Conservation (phyloP, 2,888 invertebrate species). For the Cyaniris semiargus region DNA sequence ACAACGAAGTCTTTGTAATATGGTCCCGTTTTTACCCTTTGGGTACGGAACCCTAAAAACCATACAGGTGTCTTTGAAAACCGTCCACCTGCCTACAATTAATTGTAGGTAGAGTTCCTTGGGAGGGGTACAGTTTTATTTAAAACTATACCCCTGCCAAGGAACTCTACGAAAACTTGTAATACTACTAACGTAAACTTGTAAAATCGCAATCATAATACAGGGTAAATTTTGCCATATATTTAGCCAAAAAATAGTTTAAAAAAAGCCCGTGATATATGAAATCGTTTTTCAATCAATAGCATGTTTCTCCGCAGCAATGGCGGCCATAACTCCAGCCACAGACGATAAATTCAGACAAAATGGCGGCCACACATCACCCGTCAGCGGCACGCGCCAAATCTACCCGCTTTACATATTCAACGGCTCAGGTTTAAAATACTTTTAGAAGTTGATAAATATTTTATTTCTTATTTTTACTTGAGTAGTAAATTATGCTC, state of each 20-base stretch:
- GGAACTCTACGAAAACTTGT: too few species aligned
- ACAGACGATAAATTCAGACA: constrained; percentile 45
- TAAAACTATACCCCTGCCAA: too few species aligned
- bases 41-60: too few species aligned
- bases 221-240: background rate
- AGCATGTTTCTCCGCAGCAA: constrained; percentile 17
- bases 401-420: constrained; percentile 34
- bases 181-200: background rate
- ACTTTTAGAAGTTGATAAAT: background rate
- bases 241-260: background rate
- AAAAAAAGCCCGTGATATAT: constrained; percentile 9
- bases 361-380: constrained; percentile 49
- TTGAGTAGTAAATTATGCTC: too few species aligned
- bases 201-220: background rate
- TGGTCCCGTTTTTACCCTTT: too few species aligned
- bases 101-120: too few species aligned
- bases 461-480: too few species aligned
- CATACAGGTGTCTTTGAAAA: too few species aligned
- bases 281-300: constrained; percentile 29
- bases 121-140: too few species aligned
- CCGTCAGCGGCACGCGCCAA: constrained; percentile 46
- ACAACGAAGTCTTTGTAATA: too few species aligned
- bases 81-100: too few species aligned
- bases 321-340: constrained; percentile 40
- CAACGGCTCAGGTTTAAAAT: background rate